Evolutionary conservation across 2,888 invertebrate species (phyloP), one percentile per base, ranked within the genome.

Genomic region (Trissonchulus latispiculum): DNA sequence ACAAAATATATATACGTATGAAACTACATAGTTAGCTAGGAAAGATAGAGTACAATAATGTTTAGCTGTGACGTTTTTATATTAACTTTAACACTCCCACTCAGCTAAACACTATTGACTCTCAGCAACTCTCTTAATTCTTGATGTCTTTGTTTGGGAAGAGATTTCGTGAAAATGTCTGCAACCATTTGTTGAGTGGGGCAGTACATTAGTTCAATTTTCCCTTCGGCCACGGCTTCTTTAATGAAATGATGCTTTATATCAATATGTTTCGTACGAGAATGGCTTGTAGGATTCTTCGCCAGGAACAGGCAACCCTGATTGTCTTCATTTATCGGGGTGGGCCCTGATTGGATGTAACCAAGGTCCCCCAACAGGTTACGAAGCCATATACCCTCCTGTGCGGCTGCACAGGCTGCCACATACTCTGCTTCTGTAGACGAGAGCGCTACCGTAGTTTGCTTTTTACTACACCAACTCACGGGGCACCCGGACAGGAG

Each of bases 381-480:
- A 2, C 74, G 29, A 31, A 77, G 36, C 76, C 76, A 77, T 23
- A 77, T 66, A n/a, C 70, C 76, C 66, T 77, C 77, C 69, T 77
- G 70, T 1, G 74, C 64, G 33, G 76, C 75, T n/a, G 36, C 72
- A 18, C 74, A 62, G 1, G 82, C 73, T 1, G 82, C 81, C 1
- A 82, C 75, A 74, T 80, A 81, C 75, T 83, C 81, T 0, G 82
- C 79, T 76, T 83, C 83, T 2, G 81, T 81, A 0, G 80, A 79
- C 3, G 81, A 82, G 0, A 80, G 59, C 0, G 81, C 76, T 1
- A 81, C 80, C 36, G 77, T 70, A 23, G 73, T 74, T 74, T 83
- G 83, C 73, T 78, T 82, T 62, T 76, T 80, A 8, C 80, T 79
- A 0, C 69, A 73, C 82, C 83, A 84, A 31, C 74, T 71, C 1